A percentile compares a stretch with the other conserved stretches of the same genome.
Conservation (phyloP, 2,888 invertebrate species). For the Dendrolimus pini region DNA sequence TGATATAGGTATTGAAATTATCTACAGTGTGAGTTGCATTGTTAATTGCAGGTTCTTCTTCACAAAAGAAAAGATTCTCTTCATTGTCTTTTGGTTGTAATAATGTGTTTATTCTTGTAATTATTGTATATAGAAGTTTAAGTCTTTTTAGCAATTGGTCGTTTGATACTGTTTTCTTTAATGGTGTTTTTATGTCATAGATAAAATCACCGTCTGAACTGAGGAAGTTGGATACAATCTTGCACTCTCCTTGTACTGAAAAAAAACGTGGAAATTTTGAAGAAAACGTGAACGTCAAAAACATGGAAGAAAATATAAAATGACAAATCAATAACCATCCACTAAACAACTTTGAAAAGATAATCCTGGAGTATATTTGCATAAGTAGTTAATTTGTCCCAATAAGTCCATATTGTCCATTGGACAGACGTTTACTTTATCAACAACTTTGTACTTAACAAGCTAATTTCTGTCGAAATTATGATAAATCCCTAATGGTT, state of each 20-base stretch:
- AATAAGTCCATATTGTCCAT: too few species aligned
- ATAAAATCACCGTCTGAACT: constrained; percentile 30
- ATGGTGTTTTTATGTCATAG: constrained; percentile 34
- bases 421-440: too few species aligned
- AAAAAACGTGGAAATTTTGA: constrained; percentile 2
- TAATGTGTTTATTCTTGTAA: constrained; percentile 45
- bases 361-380: too few species aligned
- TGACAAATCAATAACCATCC: too few species aligned
- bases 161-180: constrained; percentile 29
- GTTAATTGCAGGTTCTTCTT: constrained; percentile 33
- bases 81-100: constrained; percentile 53
- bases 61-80: constrained; percentile 33
- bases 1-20: constrained; percentile 39
- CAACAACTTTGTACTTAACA: too few species aligned
- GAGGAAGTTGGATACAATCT: constrained; percentile 53
- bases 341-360: too few species aligned
- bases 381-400: too few species aligned
- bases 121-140: constrained; percentile 54
- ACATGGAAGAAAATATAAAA: too few species aligned
- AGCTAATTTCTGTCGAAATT: too few species aligned
- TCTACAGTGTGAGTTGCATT: constrained; percentile 46
- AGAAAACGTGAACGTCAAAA: too few species aligned
- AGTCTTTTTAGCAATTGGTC: constrained; percentile 51
- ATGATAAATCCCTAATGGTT: too few species aligned
- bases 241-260: constrained; percentile 57